Percentiles rank a stretch among this genome's conserved stretches.
phyloP scores from a whole-genome alignment of 2,888 invertebrate genomes.

The Anoplius nigerrimus region DNA sequence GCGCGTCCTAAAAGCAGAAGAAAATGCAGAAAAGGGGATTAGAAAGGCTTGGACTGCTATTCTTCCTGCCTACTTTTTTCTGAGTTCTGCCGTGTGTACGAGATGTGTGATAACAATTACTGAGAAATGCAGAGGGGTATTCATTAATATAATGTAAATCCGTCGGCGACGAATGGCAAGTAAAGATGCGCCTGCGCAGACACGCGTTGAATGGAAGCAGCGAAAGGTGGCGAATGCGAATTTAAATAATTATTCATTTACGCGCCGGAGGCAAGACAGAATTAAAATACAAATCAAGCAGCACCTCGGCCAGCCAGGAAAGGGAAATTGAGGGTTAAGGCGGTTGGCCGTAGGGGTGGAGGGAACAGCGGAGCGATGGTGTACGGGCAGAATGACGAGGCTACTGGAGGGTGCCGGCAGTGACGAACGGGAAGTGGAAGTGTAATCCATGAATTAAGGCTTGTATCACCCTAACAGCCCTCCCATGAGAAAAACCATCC shows the following conservation, averaged over 20 bases:
- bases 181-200: not conserved
- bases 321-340: slow-evolving; percentile 6
- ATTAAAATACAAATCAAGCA: slow-evolving; percentile 54
- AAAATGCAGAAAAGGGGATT: no score
- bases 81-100: no score
- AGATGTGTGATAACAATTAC: slow-evolving; percentile 14
- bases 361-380: not conserved
- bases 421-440: not conserved
- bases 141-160: not conserved
- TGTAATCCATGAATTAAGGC: slow-evolving; percentile 58
- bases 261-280: slow-evolving; percentile 37
- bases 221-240: slow-evolving; percentile 30
- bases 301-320: slow-evolving; percentile 21
- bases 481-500: slow-evolving; percentile 39
- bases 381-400: not conserved
- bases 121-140: slow-evolving; percentile 17
- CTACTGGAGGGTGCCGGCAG: slow-evolving; percentile 17
- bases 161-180: slow-evolving; percentile 33
- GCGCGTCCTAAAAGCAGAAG: no score
- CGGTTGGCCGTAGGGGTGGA: not conserved
- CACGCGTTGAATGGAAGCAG: not conserved
- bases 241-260: slow-evolving; percentile 61
- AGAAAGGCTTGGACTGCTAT: no score
- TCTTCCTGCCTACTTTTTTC: no score
- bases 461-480: slow-evolving; percentile 39